phyloP scores from a whole-genome alignment of 2,113 vertebrate genomes.

The Micronisus gabar region DNA sequence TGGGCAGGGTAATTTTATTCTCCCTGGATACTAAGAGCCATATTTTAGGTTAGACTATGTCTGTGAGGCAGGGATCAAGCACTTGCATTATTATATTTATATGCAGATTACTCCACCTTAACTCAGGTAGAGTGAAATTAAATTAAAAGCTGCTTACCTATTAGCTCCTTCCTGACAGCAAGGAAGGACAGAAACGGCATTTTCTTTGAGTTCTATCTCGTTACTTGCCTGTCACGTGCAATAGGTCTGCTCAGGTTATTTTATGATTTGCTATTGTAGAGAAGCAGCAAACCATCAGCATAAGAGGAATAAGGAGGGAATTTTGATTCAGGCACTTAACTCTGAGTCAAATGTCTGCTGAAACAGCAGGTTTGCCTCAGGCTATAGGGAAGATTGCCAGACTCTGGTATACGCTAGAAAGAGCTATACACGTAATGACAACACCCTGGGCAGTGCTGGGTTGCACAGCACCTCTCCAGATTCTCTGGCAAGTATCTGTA shows the following conservation, averaged over 20 bases:
- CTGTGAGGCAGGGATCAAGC: background rate
- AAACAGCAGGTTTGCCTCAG: background rate
- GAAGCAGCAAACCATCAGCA: background rate
- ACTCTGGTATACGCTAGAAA: background rate
- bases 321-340: background rate
- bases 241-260: background rate
- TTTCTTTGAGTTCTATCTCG: background rate
- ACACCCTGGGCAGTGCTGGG: background rate
- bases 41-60: background rate
- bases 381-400: background rate
- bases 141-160: slow-evolving; percentile 18
- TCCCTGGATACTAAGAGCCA: background rate
- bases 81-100: background rate
- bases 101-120: background rate
- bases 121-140: background rate
- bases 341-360: background rate
- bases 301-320: background rate
- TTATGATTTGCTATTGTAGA: background rate
- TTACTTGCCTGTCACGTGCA: background rate
- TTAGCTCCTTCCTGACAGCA: background rate
- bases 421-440: background rate
- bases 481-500: background rate
- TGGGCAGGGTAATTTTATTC: background rate
- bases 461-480: background rate
- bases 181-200: background rate